Evolutionary conservation across 1,140 invertebrate genomes (phyloP).

Genomic region (Drosophila pandora): DNA sequence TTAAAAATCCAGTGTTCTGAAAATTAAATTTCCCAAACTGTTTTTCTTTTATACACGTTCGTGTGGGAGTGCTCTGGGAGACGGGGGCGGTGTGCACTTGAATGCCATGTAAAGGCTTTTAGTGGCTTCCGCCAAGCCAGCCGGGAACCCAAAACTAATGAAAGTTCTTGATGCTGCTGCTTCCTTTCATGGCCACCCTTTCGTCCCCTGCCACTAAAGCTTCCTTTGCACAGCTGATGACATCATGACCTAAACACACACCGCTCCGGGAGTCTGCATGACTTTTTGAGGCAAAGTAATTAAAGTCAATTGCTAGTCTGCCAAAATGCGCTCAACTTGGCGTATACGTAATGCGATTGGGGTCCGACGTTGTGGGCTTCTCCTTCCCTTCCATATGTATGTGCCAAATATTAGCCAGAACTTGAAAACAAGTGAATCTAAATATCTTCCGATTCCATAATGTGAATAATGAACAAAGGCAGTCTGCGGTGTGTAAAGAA

Average conservation of each 20-base stretch:
- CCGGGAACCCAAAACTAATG: constrained; percentile 58
- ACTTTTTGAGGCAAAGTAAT: constrained; percentile 68
- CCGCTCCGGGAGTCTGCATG: constrained; percentile 35
- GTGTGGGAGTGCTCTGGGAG: not conserved
- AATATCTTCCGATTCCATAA: no score
- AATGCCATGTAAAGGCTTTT: constrained; percentile 64
- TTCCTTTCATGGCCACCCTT: constrained; percentile 2
- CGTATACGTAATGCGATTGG: constrained; percentile 70
- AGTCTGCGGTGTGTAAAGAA: not conserved
- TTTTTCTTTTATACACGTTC: constrained; percentile 30
- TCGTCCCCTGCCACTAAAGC: not conserved
- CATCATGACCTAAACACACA: constrained; percentile 45
- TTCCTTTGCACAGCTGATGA: constrained; percentile 23
- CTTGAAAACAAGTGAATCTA: no score
- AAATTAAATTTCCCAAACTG: constrained; percentile 73
- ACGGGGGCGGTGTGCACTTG: constrained; percentile 11
- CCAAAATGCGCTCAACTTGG: constrained; percentile 65
- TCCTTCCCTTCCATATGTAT: not conserved
- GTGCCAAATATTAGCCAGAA: constrained; percentile 44
- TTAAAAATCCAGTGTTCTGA: constrained; percentile 71
- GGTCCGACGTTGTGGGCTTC: constrained; percentile 8
- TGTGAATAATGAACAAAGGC: no score
- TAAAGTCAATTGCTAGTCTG: constrained; percentile 79
- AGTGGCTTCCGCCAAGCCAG: constrained; percentile 48
- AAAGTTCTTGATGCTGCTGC: constrained; percentile 41